Evolutionary conservation across 2,113 vertebrate species (phyloP), one percentile per base, ranked within the genome.

Genomic region (Turnix velox): DNA sequence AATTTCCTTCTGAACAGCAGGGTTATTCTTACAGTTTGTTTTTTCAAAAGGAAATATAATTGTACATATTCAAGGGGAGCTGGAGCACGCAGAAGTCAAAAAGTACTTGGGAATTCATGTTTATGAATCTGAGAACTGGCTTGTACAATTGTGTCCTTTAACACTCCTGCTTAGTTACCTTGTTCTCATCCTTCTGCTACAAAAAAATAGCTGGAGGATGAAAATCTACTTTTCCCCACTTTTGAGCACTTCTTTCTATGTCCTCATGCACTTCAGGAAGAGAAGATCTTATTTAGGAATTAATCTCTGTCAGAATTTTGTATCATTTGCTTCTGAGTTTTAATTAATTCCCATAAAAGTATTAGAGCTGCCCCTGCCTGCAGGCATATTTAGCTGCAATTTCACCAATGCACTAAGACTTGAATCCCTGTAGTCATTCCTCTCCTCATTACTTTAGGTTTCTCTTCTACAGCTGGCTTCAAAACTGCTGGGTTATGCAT

Each of bases 401-500:
- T 93, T 87, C 45, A 88, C 62, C 45, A 65, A 2, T 16, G 13
- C 68, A 57, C 72, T 65, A 42, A 61, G 54, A 72, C 67, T 28
- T 69, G 63, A 92, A 92, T 85, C 71, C 91, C 88, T 73, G 54
- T 62, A 80, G 88, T 69, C 54, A 52, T 92, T 89, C 66, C 30
- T 65, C 14, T 9, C 13, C 25, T 90, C 54, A 57, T 93, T 94
- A 94, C 23, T 73, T 78, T 33, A 33, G 46, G 31, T 80, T 93
- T 92, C 66, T 85, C 62, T 76, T 86, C 71, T 83, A 76, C 62
- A 76, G 24, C 27, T 65, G 48, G 5, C 92, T 90, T 92, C 62
- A 89, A 72, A 93, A 90, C 37, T 90, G 67, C 62, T 85, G 33
- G 37, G 28, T 80, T 92, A 69, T 86, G 75, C 75, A 88, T 83